These are phyloP conservation scores for Nomada hirtipes DNA, from an alignment of 2,888 invertebrate species.

Conservation along the genomic window DNA sequence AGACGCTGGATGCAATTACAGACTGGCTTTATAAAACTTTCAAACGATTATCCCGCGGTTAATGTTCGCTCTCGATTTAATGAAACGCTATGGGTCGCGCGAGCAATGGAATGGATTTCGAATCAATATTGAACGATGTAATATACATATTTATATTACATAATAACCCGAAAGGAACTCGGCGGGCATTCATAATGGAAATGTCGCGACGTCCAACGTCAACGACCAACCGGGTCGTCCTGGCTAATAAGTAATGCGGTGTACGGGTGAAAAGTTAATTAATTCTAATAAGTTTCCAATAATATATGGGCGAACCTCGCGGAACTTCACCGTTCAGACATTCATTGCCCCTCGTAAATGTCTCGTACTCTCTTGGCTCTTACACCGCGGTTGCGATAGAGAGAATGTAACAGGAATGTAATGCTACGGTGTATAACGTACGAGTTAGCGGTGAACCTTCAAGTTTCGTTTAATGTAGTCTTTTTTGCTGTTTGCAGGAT, in stretches of 20 bases:
- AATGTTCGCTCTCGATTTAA: constrained; percentile 41
- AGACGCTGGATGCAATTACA: constrained; percentile 6
- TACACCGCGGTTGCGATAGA: constrained; percentile 38
- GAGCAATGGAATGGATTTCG: background rate
- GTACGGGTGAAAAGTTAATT: constrained; percentile 77
- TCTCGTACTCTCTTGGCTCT: constrained; percentile 33
- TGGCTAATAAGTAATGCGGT: constrained; percentile 49
- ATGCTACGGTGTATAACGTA: constrained; percentile 51
- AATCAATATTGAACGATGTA: background rate
- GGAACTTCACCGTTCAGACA: constrained; percentile 53
- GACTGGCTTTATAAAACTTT: constrained; percentile 9
- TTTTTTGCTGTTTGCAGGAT: constrained; percentile 6
- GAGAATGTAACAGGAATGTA: constrained; percentile 66
- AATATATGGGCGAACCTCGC: constrained; percentile 66
- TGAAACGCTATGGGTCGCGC: constrained; percentile 18
- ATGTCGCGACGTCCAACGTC: constrained; percentile 25
- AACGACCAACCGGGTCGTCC: constrained; percentile 30
- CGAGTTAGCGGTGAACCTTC: constrained; percentile 39
- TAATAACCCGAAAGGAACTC: constrained; percentile 1
- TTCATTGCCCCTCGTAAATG: constrained; percentile 70
- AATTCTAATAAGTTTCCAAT: constrained; percentile 77
- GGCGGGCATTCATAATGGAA: constrained; percentile 3
- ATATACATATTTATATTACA: background rate
- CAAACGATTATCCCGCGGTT: constrained; percentile 19
- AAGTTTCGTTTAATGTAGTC: constrained; percentile 42